phyloP scores from a whole-genome alignment of 2,113 vertebrate species.

The Dolichotis patagonum region DNA sequence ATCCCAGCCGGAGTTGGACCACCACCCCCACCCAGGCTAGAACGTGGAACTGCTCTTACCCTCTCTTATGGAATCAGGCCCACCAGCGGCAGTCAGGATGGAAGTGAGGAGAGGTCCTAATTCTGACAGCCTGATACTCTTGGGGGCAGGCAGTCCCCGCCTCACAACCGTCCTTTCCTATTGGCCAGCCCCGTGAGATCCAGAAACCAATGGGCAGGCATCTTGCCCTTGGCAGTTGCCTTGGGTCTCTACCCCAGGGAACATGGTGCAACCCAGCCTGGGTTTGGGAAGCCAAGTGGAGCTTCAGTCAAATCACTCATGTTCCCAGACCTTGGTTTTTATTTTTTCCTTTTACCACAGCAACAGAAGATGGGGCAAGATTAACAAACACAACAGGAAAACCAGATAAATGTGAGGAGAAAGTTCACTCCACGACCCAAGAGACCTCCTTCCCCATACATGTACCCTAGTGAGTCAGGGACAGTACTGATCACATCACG shows the following conservation, averaged over 20 bases:
- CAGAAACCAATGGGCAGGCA: neutral
- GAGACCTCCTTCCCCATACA: neutral
- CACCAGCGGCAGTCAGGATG: neutral
- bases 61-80: neutral
- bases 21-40: neutral
- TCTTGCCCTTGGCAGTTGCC: constrained; percentile 25
- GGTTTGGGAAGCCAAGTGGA: constrained; percentile 65
- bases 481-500: neutral
- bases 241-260: constrained; percentile 39
- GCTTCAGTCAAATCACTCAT: constrained; percentile 13
- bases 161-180: constrained; percentile 22
- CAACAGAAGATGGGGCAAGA: constrained; percentile 30
- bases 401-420: neutral
- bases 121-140: constrained; percentile 13
- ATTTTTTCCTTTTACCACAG: neutral
- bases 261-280: neutral
- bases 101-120: neutral
- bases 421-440: neutral
- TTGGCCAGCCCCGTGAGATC: constrained; percentile 7
- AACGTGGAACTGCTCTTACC: constrained; percentile 70
- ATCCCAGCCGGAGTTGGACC: neutral
- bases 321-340: neutral
- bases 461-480: neutral
- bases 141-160: neutral
- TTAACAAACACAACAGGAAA: constrained; percentile 37